phyloP scores from a whole-genome alignment of 2,888 invertebrate genomes.

The Chloromyia formosa region DNA sequence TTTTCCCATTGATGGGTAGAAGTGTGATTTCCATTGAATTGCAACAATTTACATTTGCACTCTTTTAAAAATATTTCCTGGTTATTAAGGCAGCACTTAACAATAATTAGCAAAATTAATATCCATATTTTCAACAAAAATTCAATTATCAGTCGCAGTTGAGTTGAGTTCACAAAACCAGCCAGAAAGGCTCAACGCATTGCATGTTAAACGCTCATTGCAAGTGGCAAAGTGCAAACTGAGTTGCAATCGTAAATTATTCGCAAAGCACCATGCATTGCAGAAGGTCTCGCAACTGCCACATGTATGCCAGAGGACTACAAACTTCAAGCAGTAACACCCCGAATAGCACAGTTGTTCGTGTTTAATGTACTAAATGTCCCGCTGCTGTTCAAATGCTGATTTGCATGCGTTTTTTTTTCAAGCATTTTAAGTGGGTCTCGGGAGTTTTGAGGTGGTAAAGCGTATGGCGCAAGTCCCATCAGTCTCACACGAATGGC shows the following conservation, averaged over 20 bases:
- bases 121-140: background rate
- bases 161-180: background rate
- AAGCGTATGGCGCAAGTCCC: background rate
- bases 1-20: too few relatives aligned
- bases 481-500: slow-evolving; percentile 14
- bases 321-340: too few relatives aligned
- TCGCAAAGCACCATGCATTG: slow-evolving; percentile 21
- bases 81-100: background rate
- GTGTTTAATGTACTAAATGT: background rate
- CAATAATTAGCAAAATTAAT: slow-evolving; percentile 30
- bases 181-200: background rate
- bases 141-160: slow-evolving; percentile 6
- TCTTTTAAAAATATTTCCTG: slow-evolving; percentile 14
- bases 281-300: background rate
- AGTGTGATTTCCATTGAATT: too few relatives aligned
- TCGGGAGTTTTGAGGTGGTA: background rate
- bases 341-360: too few relatives aligned
- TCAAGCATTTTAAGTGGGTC: background rate
- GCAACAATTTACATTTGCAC: background rate
- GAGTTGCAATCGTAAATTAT: slow-evolving; percentile 49
- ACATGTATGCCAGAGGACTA: background rate
- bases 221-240: slow-evolving; percentile 45
- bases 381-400: slow-evolving; percentile 12
- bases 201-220: slow-evolving; percentile 47
- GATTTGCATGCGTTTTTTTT: background rate